phyloP scores from a whole-genome alignment of 1,140 invertebrate genomes.

The Lasaia peninsularis region DNA sequence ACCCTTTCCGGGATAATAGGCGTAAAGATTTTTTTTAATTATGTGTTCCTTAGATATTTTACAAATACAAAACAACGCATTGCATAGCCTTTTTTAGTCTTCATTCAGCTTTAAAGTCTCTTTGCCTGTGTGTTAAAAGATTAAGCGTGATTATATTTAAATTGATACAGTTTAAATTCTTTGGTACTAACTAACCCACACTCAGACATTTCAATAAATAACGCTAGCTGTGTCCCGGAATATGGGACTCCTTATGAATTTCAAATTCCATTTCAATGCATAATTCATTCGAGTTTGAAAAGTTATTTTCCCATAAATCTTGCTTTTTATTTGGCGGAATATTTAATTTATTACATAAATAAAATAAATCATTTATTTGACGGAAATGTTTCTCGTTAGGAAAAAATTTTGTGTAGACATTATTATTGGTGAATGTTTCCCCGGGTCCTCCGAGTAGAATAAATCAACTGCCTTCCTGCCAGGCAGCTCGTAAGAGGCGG shows the following conservation, averaged over 20 bases:
- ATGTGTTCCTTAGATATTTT: no score
- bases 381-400: slow-evolving; percentile 8
- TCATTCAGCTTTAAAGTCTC: no score
- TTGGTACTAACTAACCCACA: slow-evolving; percentile 6
- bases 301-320: slow-evolving; percentile 40
- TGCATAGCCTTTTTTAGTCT: no score
- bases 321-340: slow-evolving; percentile 18
- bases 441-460: no score
- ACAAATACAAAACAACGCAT: no score
- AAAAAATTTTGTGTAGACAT: neutral
- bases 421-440: no score
- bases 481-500: no score
- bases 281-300: slow-evolving; percentile 37
- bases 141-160: neutral
- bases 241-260: slow-evolving; percentile 44
- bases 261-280: slow-evolving; percentile 47
- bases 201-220: slow-evolving; percentile 36
- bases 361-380: slow-evolving; percentile 3
- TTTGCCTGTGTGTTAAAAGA: no score
- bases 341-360: slow-evolving; percentile 10
- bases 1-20: no score
- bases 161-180: neutral
- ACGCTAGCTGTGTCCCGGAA: slow-evolving; percentile 25
- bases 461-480: no score
- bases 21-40: no score